phyloP scores from a whole-genome alignment of 2,888 invertebrate species.

The Apamea anceps region DNA sequence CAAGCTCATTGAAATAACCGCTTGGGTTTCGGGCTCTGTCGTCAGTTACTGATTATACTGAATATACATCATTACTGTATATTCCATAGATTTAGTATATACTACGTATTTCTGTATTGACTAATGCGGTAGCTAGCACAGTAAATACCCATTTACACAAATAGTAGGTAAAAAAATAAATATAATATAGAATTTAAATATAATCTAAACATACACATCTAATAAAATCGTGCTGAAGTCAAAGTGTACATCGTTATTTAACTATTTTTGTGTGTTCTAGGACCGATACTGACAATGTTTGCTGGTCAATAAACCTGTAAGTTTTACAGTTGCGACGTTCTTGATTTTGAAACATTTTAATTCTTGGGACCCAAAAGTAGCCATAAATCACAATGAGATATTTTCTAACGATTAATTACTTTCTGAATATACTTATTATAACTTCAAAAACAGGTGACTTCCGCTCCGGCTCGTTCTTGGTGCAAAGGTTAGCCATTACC shows the following conservation, averaged over 20 bases:
- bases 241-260: neutral
- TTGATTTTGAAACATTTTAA: neutral
- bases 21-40: neutral
- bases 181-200: constrained; percentile 12
- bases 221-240: neutral
- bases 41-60: neutral
- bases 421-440: neutral
- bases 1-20: neutral
- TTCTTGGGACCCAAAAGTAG: neutral
- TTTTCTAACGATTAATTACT: neutral
- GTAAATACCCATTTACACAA: constrained; percentile 34
- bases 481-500: no score
- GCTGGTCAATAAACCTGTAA: no score
- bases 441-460: neutral
- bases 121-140: constrained; percentile 8
- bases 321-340: neutral
- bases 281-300: neutral
- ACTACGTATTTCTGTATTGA: neutral
- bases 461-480: no score
- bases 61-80: neutral
- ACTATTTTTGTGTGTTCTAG: neutral
- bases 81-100: neutral
- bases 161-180: constrained; percentile 1
- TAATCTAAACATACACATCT: neutral
- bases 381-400: neutral